Evolutionary conservation across 2,113 vertebrate species (phyloP), one percentile per base, ranked within the genome.

Genomic region (Strix aluco): DNA sequence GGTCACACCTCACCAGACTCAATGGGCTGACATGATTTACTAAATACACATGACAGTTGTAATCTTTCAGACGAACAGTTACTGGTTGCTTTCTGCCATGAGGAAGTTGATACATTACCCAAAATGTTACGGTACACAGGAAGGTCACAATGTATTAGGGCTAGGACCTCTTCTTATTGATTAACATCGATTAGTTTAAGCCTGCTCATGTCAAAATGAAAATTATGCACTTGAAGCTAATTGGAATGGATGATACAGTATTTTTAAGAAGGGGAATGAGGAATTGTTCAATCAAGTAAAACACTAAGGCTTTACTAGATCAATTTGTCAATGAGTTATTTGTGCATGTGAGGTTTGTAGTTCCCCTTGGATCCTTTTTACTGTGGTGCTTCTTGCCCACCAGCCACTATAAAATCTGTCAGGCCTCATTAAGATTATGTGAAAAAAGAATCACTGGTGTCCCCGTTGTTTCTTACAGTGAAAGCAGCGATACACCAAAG

Each of bases 71-170:
- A 55, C 30, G 67, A 73, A 36, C 19, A n/a, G 36, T 84, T 94
- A 34, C 7, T 77, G 54, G 26, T 47, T 81, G 38, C 13, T 16
- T 81, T 80, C 84, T 88, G 52, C 69, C 30, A 18, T 23, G 17
- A 88, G 26, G 5, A 63, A 54, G 23, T 15, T 1, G 1, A 19
- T 67, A 47, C 0, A 0, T 65, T 79, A 82, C 9, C 49, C 44
- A 49, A 11, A 87, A 85, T 66, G 36, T 51, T 90, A 34, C 1
- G 4, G 21, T 12, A 69, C 65, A 30, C 29, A 32, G 27, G 32
- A 72, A 75, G 51, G 51, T 70, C 7, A 2, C 63, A 32, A 4
- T 19, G 2, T 81, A 16, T 74, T 72, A 40, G 44, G 40, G 22
- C 61, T 84, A 30, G 52, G 66, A 74, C 36, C 16, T 94, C 88